A percentile compares a stretch with the other conserved stretches of the same genome.
These are phyloP conservation scores for Caenorhabditis afra DNA, from an alignment of 2,888 invertebrate species.

Conservation along the genomic window DNA sequence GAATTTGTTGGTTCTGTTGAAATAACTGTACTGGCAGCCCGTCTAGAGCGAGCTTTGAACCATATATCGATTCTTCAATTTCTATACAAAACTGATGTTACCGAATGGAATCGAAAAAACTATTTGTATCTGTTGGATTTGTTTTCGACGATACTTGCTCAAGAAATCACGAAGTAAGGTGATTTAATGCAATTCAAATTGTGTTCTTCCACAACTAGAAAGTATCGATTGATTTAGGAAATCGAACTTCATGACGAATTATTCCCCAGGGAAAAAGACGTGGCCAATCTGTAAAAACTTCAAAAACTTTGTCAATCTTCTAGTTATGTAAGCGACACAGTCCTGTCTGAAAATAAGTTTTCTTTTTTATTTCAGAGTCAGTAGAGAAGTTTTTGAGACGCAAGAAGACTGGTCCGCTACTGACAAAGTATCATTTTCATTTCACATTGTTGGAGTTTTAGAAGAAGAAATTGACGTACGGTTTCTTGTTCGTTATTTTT, in stretches of 20 bases:
- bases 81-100: constrained; percentile 44
- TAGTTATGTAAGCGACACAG: constrained; percentile 31
- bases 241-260: constrained; percentile 55
- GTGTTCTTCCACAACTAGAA: too few relatives aligned
- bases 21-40: constrained; percentile 44
- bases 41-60: constrained; percentile 51
- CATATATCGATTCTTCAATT: constrained; percentile 55
- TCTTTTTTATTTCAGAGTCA: constrained; percentile 40
- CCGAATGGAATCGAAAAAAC: constrained; percentile 59
- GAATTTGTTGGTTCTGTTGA: constrained; percentile 55
- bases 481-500: too few relatives aligned
- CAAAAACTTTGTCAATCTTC: constrained; percentile 42
- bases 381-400: constrained; percentile 56
- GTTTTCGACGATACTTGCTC: constrained; percentile 60
- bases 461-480: constrained; percentile 65
- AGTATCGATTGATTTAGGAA: constrained; percentile 34
- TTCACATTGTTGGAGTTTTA: constrained; percentile 60
- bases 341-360: not conserved
- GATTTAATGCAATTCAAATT: too few relatives aligned
- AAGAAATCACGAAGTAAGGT: constrained; percentile 58
- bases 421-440: constrained; percentile 59
- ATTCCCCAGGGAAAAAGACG: constrained; percentile 38
- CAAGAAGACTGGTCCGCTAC: constrained; percentile 61
- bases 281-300: constrained; percentile 48
- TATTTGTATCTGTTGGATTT: constrained; percentile 58